Conservation (phyloP, 1,140 invertebrate species). For the Aradophagus sp. region DNA sequence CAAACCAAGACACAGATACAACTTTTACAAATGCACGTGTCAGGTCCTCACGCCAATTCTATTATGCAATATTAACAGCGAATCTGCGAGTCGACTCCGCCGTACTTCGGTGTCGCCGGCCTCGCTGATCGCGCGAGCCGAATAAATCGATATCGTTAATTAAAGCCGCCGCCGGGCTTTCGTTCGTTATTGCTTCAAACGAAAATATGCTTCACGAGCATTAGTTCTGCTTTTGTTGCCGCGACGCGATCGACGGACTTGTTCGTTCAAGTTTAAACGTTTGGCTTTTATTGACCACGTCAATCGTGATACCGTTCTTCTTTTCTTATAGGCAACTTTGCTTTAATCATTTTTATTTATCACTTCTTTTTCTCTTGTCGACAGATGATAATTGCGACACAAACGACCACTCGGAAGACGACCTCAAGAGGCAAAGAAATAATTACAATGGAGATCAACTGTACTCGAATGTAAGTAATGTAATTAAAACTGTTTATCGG, state of each 20-base stretch:
- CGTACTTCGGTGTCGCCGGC: slow-evolving; percentile 19
- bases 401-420: slow-evolving; percentile 88
- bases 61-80: slow-evolving; percentile 46
- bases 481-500: background rate
- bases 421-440: slow-evolving; percentile 87
- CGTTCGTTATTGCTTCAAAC: slow-evolving; percentile 15
- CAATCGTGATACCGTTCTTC: no score
- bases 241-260: no score
- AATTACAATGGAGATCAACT: slow-evolving; percentile 93
- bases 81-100: slow-evolving; percentile 15
- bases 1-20: slow-evolving; percentile 52
- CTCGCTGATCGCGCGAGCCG: slow-evolving; percentile 18
- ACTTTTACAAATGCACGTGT: slow-evolving; percentile 29
- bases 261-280: no score
- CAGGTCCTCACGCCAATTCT: slow-evolving; percentile 27
- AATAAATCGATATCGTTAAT: slow-evolving; percentile 50
- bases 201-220: slow-evolving; percentile 30
- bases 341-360: no score
- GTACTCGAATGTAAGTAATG: slow-evolving; percentile 88
- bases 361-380: slow-evolving; percentile 54
- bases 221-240: slow-evolving; percentile 26
- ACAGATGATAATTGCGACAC: slow-evolving; percentile 90
- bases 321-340: no score
- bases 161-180: slow-evolving; percentile 33
- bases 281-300: no score